Conservation (phyloP, 2,797 vertebrate species). For the Pygocentrus nattereri region DNA sequence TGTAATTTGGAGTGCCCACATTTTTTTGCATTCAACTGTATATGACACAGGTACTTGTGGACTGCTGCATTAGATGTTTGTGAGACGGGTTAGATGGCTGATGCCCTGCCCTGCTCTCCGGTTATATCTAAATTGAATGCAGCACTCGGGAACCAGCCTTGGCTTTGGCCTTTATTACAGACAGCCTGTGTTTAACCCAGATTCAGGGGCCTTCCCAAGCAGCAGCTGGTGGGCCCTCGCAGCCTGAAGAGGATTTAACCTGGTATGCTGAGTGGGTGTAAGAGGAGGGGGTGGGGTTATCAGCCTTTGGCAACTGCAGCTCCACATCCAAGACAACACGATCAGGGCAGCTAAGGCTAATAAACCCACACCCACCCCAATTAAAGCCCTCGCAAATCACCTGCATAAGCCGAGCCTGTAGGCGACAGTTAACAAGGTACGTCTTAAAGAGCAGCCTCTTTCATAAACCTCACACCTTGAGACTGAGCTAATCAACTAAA, state of each 20-base stretch:
- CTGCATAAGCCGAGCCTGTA: conserved; percentile 66
- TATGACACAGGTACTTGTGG: background rate
- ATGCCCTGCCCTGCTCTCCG: background rate
- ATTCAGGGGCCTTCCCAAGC: conserved; percentile 26
- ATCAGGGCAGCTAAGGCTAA: conserved; percentile 19
- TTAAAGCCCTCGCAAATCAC: conserved; percentile 67
- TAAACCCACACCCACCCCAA: conserved; percentile 20
- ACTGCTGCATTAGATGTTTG: background rate
- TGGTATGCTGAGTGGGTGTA: background rate
- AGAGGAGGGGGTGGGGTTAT: background rate
- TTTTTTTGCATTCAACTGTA: too few relatives aligned
- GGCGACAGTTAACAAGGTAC: conserved; percentile 63
- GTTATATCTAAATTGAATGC: background rate
- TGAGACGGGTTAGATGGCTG: background rate
- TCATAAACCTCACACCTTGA: conserved; percentile 28
- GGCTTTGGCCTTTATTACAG: conserved; percentile 55
- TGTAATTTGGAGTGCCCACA: too few relatives aligned
- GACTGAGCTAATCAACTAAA: conserved; percentile 6
- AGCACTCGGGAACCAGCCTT: background rate
- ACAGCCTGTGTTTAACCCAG: conserved; percentile 31
- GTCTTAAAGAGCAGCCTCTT: conserved; percentile 50
- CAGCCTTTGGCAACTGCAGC: background rate
- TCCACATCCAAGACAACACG: conserved; percentile 14
- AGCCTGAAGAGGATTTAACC: conserved; percentile 19
- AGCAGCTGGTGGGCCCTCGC: conserved; percentile 18